Evolutionary conservation across 2,888 invertebrate genomes (phyloP), one percentile per base, ranked within the genome.

Genomic region (Chloroclystis v-ata): DNA sequence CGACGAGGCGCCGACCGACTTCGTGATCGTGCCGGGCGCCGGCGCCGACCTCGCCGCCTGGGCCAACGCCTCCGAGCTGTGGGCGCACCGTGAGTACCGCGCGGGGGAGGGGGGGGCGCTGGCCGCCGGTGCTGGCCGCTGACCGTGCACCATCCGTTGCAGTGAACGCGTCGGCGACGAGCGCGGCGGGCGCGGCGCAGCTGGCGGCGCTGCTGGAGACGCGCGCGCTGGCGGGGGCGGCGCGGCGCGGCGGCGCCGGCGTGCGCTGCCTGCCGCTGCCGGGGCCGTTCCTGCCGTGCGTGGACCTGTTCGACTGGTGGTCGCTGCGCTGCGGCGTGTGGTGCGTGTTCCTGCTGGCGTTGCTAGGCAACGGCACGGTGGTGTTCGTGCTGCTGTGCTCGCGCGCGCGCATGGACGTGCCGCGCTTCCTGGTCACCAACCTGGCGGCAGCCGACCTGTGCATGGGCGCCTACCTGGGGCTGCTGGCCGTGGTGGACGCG

Each of bases 271-370:
- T 95, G 60, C 97, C 97, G 7, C 89, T 93, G 69, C 97, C 97
- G 1, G 95, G 96, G 16, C 97, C 98, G 2, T 98, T 98, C 85
- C 89, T 97, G 69, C 98, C 98, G 3, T 98, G 98, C 78, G 94
- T 95, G 71, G 98, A 98, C 79, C 89, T 98, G 44, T 98, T 98
- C 79, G 97, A 97, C 74, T 98, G 97, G 97, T 98, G 98, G 98
- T 97, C 97, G 3, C 85, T 98, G 62, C 92, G 97, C 30, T 98
- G 97, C 75, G 97, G 98, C 12, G 97, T 98, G 40, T 99, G 99
- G 98, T 93, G 97, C 10, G 97, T 99, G 33, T 98, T 98, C 82
- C 91, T 98, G 47, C 89, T 98, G 63, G 97, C 98, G 29, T 92
- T 99, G 88, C 90, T 98, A 40, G 99, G 99, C 55, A 99, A 99